Conservation (phyloP, 2,797 vertebrate species). For the Myiotriccus ornatus region DNA sequence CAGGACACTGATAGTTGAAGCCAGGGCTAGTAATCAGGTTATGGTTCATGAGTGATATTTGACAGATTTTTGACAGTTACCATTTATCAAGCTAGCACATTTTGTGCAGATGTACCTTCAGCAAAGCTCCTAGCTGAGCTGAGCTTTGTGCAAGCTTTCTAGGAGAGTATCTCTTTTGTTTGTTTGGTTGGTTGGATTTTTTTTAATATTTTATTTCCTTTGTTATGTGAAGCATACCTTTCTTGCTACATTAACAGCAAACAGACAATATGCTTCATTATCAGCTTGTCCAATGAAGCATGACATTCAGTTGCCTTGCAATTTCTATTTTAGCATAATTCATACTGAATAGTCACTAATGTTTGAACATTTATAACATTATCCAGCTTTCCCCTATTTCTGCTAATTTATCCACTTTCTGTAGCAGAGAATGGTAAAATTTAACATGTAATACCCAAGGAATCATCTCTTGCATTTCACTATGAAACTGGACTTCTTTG, state of each 20-base stretch:
- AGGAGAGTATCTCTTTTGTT: not conserved
- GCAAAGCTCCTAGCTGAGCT: not conserved
- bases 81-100: not conserved
- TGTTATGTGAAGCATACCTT: not conserved
- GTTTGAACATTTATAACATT: not conserved
- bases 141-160: not conserved
- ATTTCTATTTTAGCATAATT: not conserved
- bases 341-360: not conserved
- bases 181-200: fast-evolving
- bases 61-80: not conserved
- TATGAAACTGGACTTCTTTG: not conserved
- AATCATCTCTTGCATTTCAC: not conserved
- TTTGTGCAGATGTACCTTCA: not conserved
- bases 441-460: not conserved
- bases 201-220: not conserved
- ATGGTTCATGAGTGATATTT: not conserved
- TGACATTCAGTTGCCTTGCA: not conserved
- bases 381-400: not conserved
- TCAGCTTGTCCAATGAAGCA: not conserved
- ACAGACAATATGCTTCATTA: not conserved
- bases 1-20: not conserved
- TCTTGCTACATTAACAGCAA: conserved; percentile 5
- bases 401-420: not conserved
- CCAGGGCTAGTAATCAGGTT: not conserved
- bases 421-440: not conserved